Base-by-base conservation (phyloP, 64 coral and sea anemone species). In the Stylophora pistillata region DNA sequence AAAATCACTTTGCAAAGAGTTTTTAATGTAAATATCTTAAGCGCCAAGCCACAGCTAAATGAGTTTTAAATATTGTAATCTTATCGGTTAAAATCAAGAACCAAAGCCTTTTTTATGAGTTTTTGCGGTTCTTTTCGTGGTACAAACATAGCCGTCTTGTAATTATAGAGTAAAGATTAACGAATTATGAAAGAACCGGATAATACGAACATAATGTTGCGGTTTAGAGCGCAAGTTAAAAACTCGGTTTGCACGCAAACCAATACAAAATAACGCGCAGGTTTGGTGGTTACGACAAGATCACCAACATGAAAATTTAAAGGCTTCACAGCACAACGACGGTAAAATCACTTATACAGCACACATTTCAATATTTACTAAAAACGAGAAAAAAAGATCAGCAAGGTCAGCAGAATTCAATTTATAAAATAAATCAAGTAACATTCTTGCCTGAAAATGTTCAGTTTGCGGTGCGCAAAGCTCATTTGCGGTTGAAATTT, bases 111-210 rank as follows among this genome's bases (percentile, higher is more conserved):
- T 84, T 84, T 84, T 84, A 84, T 84, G 80, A 84, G 80, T 84
- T 84, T 84, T 70, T 84, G 80, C 80, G 80, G 80, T 84, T 68
- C 62, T 7, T 84, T 69, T 34, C 25, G 80, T 84, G 80, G 80
- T 84, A 21, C 37, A 84, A 84, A 84, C 80, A 84, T 15, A 84
- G 80, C 80, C 58, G 62, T 70, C n/a, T 60, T 69, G 80, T 84
- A 84, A 84, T 84, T 84, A 84, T 53, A 54, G 34, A 84, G 80
- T 70, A 84, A 84, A 84, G 80, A 84, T 84, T 84, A 84, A 84
- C 80, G 80, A 84, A 84, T 84, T 84, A 84, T 84, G 37, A 84
- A 84, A 84, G 34, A 41, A 55, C 80, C n/a, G 5, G 29, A 70
- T 68, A 69, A 53, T 84, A 33, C 34, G n/a, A 10, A 52, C 31